Conservation (phyloP, 2,113 vertebrate genomes). For the Apodemus speciosus region DNA sequence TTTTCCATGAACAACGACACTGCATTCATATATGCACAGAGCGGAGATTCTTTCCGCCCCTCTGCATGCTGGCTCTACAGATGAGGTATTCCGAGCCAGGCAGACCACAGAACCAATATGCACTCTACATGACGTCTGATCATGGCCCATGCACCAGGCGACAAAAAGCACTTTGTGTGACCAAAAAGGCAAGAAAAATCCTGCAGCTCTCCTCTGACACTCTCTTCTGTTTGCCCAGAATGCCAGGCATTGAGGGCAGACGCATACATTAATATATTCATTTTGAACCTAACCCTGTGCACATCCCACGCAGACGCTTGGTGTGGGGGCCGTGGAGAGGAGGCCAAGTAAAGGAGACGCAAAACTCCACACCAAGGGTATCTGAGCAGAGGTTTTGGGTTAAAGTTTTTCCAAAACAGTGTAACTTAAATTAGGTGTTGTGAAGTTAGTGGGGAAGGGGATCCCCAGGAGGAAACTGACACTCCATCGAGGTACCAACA, state of each 20-base stretch:
- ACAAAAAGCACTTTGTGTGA: slow-evolving; percentile 83
- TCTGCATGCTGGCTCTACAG: slow-evolving; percentile 76
- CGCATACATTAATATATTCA: slow-evolving; percentile 16
- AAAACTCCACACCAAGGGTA: neutral
- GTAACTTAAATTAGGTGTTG: slow-evolving; percentile 3
- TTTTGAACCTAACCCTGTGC: neutral
- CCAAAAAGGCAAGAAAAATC: neutral
- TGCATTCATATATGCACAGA: slow-evolving; percentile 80
- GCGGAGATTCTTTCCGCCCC: slow-evolving; percentile 68
- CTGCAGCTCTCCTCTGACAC: slow-evolving; percentile 73
- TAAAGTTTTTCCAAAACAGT: slow-evolving; percentile 35
- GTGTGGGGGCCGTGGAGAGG: neutral
- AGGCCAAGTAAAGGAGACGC: neutral
- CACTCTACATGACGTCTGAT: slow-evolving; percentile 70
- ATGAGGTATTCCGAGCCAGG: slow-evolving; percentile 85
- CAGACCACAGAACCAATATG: slow-evolving; percentile 62
- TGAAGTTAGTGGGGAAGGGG: neutral
- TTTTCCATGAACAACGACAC: slow-evolving; percentile 77
- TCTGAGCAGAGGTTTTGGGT: neutral
- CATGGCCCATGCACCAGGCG: slow-evolving; percentile 56
- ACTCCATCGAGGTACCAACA: neutral
- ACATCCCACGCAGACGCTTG: neutral
- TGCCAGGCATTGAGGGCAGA: neutral
- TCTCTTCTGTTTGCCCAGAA: slow-evolving; percentile 30
- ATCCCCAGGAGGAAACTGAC: neutral